Evolutionary conservation across 2,888 invertebrate species (phyloP).

Genomic region (Cybosia mesomella): DNA sequence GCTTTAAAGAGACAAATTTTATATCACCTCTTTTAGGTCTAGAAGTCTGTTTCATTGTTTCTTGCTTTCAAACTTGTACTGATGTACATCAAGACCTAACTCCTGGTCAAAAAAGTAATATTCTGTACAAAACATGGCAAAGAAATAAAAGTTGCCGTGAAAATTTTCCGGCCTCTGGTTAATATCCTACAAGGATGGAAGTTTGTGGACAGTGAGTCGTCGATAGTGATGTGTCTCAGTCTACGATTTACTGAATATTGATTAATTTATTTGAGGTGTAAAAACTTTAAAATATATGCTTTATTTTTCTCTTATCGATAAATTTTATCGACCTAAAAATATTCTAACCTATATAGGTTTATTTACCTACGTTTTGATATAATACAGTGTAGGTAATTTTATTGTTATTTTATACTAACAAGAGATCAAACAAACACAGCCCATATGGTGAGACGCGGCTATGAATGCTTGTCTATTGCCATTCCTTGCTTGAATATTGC

Average conservation of each 20-base stretch:
- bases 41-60: background rate
- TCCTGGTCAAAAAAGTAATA: constrained; percentile 40
- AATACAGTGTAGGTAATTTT: too few species aligned
- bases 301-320: too few species aligned
- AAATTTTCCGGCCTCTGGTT: constrained; percentile 51
- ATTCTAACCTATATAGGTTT: background rate
- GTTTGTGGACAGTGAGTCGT: constrained; percentile 42
- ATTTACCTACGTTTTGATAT: too few species aligned
- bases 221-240: constrained; percentile 34
- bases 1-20: too few species aligned
- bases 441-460: too few species aligned
- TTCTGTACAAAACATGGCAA: constrained; percentile 36
- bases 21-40: background rate
- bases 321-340: background rate
- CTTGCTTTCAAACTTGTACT: background rate
- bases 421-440: too few species aligned
- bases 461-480: too few species aligned
- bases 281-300: background rate
- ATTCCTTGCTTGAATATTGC: too few species aligned
- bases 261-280: background rate
- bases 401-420: too few species aligned
- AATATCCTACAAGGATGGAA: constrained; percentile 51
- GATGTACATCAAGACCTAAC: constrained; percentile 42
- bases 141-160: constrained; percentile 45
- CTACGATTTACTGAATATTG: constrained; percentile 10